Evolutionary conservation across 1,140 invertebrate genomes (phyloP), one percentile per base, ranked within the genome.

Genomic region (Potamilus streckersoni): DNA sequence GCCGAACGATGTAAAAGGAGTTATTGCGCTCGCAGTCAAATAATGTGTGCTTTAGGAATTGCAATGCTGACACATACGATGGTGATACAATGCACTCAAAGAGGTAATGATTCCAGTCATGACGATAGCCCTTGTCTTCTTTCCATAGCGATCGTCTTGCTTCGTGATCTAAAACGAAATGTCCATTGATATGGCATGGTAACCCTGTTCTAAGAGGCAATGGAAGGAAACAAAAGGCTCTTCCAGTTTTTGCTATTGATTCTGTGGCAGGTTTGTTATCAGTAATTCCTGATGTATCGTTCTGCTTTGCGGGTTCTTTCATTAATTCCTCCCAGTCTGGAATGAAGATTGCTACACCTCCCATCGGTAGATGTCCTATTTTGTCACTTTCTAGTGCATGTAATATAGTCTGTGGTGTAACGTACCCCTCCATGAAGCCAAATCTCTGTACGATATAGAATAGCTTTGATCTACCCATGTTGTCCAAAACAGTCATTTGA

Each of bases 81-180:
- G 78, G 81, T 17, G 79, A 73, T 63, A 86, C 71, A 1, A 85
- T 64, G 23, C 80, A 55, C 11, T 73, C 27, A 2, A 82, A 27
- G 14, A 86, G 73, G 17, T 71, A 61, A 11, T 71, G 63, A 73
- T 87, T 87, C 86, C 86, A 87, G 23, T 76, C 76, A 58, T 78
- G 79, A 55, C 78, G 74, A 2, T 64, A 2, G 55, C 76, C 72
- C 2, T 63, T 59, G 19, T 75, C 69, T 31, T 59, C 71, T 14
- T 81, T 69, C 80, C 81, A 85, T 15, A 87, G 31, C 23, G 79
- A 75, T 38, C 80, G 73, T 61, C 86, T 78, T 56, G 83, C 76
- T 74, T 83, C 84, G 68, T 81, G 80, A 70, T 86, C 84, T n/a
- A 88, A 67, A 23, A 80, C 79, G 83, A 87, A 86, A 56, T 85